phyloP scores from a whole-genome alignment of 2,113 vertebrate species.

The Rhinolophus sinicus region DNA sequence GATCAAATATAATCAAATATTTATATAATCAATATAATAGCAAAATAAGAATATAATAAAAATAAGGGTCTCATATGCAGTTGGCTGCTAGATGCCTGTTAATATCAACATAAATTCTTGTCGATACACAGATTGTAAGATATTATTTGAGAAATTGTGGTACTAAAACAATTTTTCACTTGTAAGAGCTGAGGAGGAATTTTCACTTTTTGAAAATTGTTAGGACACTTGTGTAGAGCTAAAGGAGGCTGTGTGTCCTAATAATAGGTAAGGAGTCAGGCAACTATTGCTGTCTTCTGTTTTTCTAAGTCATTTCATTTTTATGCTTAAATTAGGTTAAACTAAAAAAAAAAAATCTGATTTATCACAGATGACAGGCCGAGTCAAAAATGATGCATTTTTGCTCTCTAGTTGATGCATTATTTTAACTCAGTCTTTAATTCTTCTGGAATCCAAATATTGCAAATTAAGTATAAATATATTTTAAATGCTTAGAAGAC shows the following conservation, averaged over 20 bases:
- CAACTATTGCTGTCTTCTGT: background rate
- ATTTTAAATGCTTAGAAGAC: slow-evolving; percentile 59
- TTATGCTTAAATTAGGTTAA: slow-evolving; percentile 61
- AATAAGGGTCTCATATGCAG: background rate
- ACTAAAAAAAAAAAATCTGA: slow-evolving; percentile 11
- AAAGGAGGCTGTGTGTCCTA: background rate
- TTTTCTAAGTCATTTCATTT: slow-evolving; percentile 57
- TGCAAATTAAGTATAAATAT: slow-evolving; percentile 60
- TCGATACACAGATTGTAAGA: background rate
- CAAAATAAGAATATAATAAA: background rate
- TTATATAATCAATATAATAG: background rate
- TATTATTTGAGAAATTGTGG: background rate
- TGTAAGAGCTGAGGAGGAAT: background rate
- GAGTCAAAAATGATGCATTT: slow-evolving; percentile 32
- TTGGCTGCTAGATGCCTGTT: background rate
- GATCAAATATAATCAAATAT: too few relatives aligned
- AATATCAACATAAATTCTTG: slow-evolving; percentile 8
- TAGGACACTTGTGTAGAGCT: background rate
- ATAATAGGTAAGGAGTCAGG: background rate
- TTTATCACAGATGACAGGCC: slow-evolving; percentile 16
- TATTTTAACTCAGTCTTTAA: slow-evolving; percentile 62
- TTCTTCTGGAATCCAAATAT: slow-evolving; percentile 55
- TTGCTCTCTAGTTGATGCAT: background rate
- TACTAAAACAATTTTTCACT: background rate
- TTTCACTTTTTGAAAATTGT: background rate